These are phyloP conservation scores for Chaetophractus vellerosus DNA, from an alignment of 2,797 vertebrate species.

Conservation along the genomic window DNA sequence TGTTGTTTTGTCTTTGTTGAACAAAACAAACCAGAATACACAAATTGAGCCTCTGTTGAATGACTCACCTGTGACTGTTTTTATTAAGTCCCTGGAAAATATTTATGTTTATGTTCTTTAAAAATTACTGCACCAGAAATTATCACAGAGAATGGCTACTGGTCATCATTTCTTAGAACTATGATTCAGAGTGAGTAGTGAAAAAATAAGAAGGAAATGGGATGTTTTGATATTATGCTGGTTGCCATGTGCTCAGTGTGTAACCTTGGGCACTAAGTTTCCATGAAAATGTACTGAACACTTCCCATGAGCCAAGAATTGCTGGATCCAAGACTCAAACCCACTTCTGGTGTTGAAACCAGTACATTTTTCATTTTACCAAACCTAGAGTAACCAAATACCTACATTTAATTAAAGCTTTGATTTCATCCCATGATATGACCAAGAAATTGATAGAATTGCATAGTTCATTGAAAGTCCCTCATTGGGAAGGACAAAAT, in stretches of 20 bases:
- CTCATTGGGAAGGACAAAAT: too few species aligned
- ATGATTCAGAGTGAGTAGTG: background rate
- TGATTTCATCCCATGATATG: rapidly evolving
- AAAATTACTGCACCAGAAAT: background rate
- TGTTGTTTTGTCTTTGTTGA: background rate
- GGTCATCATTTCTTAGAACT: background rate
- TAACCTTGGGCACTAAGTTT: background rate
- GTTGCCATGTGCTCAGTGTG: background rate
- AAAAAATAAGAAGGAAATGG: background rate
- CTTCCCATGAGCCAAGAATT: too few species aligned
- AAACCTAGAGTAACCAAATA: background rate
- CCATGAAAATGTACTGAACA: background rate
- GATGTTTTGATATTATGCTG: background rate
- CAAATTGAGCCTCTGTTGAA: rapidly evolving
- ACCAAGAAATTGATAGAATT: rapidly evolving
- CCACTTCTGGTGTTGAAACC: background rate
- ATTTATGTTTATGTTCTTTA: background rate
- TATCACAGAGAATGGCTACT: background rate
- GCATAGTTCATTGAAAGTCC: rapidly evolving
- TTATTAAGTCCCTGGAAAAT: conserved; percentile 14
- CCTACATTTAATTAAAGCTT: background rate
- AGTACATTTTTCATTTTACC: too few species aligned
- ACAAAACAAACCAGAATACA: background rate
- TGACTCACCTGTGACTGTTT: background rate
- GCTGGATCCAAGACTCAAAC: rapidly evolving